Percentiles rank a stretch among this genome's conserved stretches.
Conservation (phyloP, 2,113 vertebrate species). For the Pardalotus punctatus region DNA sequence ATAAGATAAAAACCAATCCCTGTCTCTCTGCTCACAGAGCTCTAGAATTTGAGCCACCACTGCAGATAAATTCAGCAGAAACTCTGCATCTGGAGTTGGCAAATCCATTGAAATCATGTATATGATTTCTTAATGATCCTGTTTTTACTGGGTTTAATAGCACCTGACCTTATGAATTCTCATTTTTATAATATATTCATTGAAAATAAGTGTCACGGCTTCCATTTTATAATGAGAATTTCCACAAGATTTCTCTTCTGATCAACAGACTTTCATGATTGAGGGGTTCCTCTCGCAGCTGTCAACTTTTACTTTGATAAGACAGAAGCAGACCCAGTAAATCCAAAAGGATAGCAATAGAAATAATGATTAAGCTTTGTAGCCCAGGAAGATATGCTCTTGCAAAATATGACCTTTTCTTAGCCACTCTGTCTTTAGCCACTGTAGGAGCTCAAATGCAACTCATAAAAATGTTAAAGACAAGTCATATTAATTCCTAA, state of each 20-base stretch:
- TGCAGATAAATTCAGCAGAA: not conserved
- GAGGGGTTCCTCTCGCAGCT: not conserved
- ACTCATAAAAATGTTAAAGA: not conserved
- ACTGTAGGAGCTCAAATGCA: not conserved
- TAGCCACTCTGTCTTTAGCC: not conserved
- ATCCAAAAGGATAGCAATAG: not conserved
- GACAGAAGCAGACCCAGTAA: not conserved
- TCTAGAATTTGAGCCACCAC: not conserved
- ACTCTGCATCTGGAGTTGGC: not conserved
- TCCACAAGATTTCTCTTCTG: not conserved
- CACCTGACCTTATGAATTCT: constrained; percentile 29
- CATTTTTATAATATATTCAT: constrained; percentile 5
- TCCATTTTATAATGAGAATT: not conserved
- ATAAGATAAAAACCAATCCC: not conserved
- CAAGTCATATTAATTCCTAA: not conserved
- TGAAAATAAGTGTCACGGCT: not conserved
- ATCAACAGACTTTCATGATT: not conserved
- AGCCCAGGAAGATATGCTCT: not conserved
- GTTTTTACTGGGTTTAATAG: constrained; percentile 28
- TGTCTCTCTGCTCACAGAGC: not conserved
- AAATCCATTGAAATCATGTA: constrained; percentile 7
- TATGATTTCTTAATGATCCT: not conserved
- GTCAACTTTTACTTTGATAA: not conserved
- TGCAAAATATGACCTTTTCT: not conserved
- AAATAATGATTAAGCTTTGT: not conserved